Percentiles rank a stretch among this genome's conserved stretches.
Evolutionary conservation across 2,113 vertebrate species (phyloP).

Genomic region (Pteruthius melanotis): DNA sequence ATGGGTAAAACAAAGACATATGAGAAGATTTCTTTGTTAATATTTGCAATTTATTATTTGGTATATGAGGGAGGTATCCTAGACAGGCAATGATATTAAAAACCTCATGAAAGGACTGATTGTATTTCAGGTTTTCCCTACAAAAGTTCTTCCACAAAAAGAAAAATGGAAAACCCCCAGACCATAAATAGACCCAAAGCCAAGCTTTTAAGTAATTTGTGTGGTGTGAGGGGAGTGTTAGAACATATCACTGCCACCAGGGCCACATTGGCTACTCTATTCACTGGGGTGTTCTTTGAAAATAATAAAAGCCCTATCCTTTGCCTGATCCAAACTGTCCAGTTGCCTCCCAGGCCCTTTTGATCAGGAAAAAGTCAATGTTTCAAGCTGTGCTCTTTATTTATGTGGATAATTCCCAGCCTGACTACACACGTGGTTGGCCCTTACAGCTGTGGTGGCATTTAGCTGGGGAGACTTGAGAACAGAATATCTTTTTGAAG

Average conservation of each 20-base stretch:
- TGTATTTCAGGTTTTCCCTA: conserved; percentile 1
- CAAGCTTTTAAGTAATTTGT: neutral
- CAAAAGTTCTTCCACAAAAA: neutral
- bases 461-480: conserved; percentile 36
- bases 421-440: conserved; percentile 8
- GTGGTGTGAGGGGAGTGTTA: neutral
- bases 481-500: conserved; percentile 57
- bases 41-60: neutral
- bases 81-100: neutral
- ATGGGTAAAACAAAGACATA: neutral
- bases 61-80: neutral
- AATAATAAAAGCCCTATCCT: conserved; percentile 49
- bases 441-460: conserved; percentile 43
- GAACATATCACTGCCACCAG: neutral
- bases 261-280: neutral
- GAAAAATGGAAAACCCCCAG: neutral
- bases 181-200: neutral
- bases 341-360: conserved; percentile 57
- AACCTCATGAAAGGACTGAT: neutral
- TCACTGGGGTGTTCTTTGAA: conserved; percentile 36
- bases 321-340: conserved; percentile 54
- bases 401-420: conserved; percentile 45
- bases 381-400: conserved; percentile 69
- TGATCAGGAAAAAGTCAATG: conserved; percentile 62
- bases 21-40: neutral